These are phyloP conservation scores for Lagocephalus sceleratus DNA, from an alignment of 2,797 vertebrate species.

Conservation along the genomic window DNA sequence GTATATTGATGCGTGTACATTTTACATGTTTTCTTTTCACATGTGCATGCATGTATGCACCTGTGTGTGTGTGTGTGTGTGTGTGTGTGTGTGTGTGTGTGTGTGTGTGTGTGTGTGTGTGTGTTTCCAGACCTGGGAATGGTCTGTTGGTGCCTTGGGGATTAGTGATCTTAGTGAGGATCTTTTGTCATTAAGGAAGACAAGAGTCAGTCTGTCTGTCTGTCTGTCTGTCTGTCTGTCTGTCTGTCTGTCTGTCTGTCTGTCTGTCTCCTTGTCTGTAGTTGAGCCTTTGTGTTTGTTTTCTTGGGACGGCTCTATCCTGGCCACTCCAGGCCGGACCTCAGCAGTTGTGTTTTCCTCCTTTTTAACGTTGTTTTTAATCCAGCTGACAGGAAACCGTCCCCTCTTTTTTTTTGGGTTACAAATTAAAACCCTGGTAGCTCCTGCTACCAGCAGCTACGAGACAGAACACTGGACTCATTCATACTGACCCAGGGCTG, in stretches of 20 bases:
- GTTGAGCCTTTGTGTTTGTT: slow-evolving; percentile 3
- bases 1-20: no score
- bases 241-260: not conserved
- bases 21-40: not conserved
- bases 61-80: slow-evolving; percentile 12
- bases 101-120: slow-evolving; percentile 18
- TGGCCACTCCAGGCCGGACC: not conserved
- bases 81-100: not conserved
- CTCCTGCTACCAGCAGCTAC: slow-evolving; percentile 47
- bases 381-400: slow-evolving; percentile 17
- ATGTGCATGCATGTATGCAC: not conserved
- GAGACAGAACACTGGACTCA: slow-evolving; percentile 46
- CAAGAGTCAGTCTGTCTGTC: no score
- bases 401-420: slow-evolving; percentile 3
- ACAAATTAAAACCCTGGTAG: slow-evolving; percentile 11
- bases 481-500: slow-evolving; percentile 43
- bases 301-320: not conserved
- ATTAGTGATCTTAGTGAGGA: slow-evolving; percentile 43
- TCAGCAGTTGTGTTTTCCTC: not conserved
- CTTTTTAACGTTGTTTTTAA: slow-evolving; percentile 26
- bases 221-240: no score
- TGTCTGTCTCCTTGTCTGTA: not conserved
- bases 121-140: slow-evolving; percentile 19
- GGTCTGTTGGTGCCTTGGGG: slow-evolving; percentile 46
- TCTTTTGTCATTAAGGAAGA: no score